phyloP scores from a whole-genome alignment of 2,113 vertebrate genomes.

The Macrotis lagotis region DNA sequence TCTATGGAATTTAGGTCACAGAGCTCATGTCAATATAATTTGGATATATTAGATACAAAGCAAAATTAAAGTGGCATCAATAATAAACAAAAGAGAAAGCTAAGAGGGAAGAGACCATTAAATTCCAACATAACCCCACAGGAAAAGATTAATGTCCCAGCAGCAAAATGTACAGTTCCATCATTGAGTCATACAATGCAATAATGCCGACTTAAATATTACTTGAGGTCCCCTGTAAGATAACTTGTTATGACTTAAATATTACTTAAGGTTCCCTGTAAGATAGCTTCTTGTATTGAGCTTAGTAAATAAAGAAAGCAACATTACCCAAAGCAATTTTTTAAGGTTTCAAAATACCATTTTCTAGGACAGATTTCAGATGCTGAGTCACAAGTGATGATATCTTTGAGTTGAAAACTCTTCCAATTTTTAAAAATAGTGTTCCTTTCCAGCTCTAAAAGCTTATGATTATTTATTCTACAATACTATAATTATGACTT shows the following conservation, averaged over 20 bases:
- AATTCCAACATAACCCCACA: not conserved
- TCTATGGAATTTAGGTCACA: conserved; percentile 4
- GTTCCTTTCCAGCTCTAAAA: not conserved
- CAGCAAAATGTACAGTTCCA: not conserved
- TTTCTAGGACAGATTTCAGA: not conserved
- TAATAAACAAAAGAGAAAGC: not conserved
- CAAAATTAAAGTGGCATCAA: not conserved
- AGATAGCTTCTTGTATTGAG: not conserved
- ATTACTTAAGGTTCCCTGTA: not conserved
- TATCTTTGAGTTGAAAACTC: not conserved
- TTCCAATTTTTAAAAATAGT: not conserved
- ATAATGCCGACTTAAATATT: not conserved
- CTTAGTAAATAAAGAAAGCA: not conserved
- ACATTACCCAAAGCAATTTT: not conserved
- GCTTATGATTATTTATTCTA: not conserved
- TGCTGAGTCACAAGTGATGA: not conserved
- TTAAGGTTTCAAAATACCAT: not conserved
- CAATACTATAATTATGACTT: not conserved
- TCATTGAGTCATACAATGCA: not conserved
- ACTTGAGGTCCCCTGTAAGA: not conserved
- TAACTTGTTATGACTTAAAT: not conserved
- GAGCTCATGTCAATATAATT: not conserved
- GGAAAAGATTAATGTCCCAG: not conserved
- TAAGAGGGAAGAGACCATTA: not conserved
- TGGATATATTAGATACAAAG: not conserved